Percentiles rank a stretch among this genome's conserved stretches.
These are phyloP conservation scores for Eueremaeus valkanovi DNA, from an alignment of 2,888 invertebrate genomes.

Conservation along the genomic window DNA sequence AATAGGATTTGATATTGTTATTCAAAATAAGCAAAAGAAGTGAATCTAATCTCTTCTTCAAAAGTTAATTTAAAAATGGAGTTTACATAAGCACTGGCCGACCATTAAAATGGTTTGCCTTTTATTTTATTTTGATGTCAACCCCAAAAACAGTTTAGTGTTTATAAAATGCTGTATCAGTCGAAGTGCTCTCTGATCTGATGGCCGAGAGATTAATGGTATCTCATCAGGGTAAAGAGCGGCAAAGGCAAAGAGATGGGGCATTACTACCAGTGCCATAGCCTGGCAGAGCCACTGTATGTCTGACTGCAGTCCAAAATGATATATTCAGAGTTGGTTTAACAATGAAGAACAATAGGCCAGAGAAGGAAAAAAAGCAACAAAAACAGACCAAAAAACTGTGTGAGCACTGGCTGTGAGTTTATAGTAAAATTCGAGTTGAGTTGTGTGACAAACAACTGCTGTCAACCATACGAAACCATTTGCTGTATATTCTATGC, in stretches of 20 bases:
- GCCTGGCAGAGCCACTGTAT: background rate
- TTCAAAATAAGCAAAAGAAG: too few relatives aligned
- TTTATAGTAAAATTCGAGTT: slow-evolving; percentile 22
- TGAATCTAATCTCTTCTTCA: background rate
- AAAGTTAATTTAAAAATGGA: slow-evolving; percentile 32
- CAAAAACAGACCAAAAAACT: background rate
- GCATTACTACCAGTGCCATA: background rate
- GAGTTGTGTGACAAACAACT: slow-evolving; percentile 27
- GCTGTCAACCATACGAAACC: slow-evolving; percentile 13
- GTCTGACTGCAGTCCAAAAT: background rate
- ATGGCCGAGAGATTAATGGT: slow-evolving; percentile 31
- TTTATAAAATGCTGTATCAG: slow-evolving; percentile 22
- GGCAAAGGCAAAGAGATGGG: background rate
- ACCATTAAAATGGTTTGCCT: background rate
- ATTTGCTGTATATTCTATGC: slow-evolving; percentile 1
- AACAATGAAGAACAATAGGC: slow-evolving; percentile 15
- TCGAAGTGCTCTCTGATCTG: slow-evolving; percentile 7
- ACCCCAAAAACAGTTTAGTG: background rate
- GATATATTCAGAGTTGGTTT: slow-evolving; percentile 5
- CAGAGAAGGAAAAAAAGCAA: background rate
- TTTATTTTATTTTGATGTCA: slow-evolving; percentile 1
- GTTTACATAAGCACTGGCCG: background rate
- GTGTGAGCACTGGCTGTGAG: background rate
- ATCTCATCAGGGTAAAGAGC: slow-evolving; percentile 28
- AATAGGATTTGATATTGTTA: too few relatives aligned